Evolutionary conservation across 2,888 invertebrate species (phyloP), one percentile per base, ranked within the genome.

Genomic region (Lasioglossum zephyrum): DNA sequence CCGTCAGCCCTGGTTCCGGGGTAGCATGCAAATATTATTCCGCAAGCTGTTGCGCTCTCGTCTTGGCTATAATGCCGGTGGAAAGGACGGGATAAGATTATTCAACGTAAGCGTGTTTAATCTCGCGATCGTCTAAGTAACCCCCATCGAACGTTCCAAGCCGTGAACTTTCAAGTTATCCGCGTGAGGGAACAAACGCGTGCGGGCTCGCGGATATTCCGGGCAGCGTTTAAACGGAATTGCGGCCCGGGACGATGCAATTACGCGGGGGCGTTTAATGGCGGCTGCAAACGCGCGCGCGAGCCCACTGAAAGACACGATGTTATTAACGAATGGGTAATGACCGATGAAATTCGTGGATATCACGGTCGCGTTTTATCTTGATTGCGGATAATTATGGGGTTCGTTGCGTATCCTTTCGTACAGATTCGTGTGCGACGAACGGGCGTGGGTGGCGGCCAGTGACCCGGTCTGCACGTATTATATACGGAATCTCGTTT

Each of bases 241-340:
- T 81, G 77, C 60, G 31, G 44, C 36, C 39, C 5, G 66, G 41
- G 63, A 79, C 73, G 72, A 53, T 75, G 72, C 75, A 87, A 87
- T 90, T 87, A 85, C 72, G 76, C 47, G 70, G 78, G 77, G 78
- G 72, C 53, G 79, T 88, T 88, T 88, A 88, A 90, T 79, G 66
- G 77, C 77, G 66, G 69, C n/a, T 76, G 53, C 69, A 80, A 63
- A 36, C 36, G 63, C 16, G 80, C 49, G 69, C n/a, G 53, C 31
- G 41, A 26, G 47, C 69, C 74, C 73, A 73, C 66, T 74, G 85
- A 84, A 85, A 82, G 80, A 76, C 77, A 76, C 47, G 79, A 79
- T 73, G 80, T 84, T 87, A 85, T 87, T 85, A 87, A 87, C 80
- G 83, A 81, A 81, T 76, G 63, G 57, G 60, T 81, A 78, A 87